Evolutionary conservation across 1,140 invertebrate genomes (phyloP), one percentile per base, ranked within the genome.

Genomic region (Drosophila trapezifrons): DNA sequence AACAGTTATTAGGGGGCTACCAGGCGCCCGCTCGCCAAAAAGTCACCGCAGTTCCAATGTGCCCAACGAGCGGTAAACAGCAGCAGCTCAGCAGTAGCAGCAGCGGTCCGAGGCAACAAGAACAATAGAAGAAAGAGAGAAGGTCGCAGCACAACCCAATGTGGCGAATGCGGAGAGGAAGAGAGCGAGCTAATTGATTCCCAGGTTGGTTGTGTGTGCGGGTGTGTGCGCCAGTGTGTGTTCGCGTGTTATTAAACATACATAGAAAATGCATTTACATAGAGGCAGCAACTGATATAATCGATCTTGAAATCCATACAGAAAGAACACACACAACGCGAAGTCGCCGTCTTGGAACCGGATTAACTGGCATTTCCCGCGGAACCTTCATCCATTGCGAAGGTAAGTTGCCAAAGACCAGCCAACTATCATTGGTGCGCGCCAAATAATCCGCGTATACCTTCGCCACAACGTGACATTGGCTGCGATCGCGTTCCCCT

Each of bases 401-500:
- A 67, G 32, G 65, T 67, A 51, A 51, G 62, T 67, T 67, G 35
- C 37, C 29, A 59, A 32, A 32, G 29, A 32, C 29, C 13, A 17
- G 17, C 12, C 32, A 29, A 62, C 32, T 13, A 27, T 6, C 17
- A 27, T 29, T 12, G 10, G 8, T 20, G 25, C 17, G 17, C 22
- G 25, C 22, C 60, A 42, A 63, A 22, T 25, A 42, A 22, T 58
- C 15, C 18, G n/a, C 35, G 17, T 15, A 67, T 3, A 17, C 27
- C 51, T 78, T 80, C 78, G 70, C 32, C 18, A 42, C 60, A 46
- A 77, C 66, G 56, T 82, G 79, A 47, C 37, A 55, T 49, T 58
- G 37, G 20, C 32, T 1, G 35, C 51, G 18, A 54, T 54, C 32
- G 51, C 20, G 32, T n/a, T 37, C 13, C 20, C 18, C 37, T 38